Percentiles rank a stretch among this genome's conserved stretches.
phyloP scores from a whole-genome alignment of 2,113 vertebrate species.

The Orientallactaga bullata region DNA sequence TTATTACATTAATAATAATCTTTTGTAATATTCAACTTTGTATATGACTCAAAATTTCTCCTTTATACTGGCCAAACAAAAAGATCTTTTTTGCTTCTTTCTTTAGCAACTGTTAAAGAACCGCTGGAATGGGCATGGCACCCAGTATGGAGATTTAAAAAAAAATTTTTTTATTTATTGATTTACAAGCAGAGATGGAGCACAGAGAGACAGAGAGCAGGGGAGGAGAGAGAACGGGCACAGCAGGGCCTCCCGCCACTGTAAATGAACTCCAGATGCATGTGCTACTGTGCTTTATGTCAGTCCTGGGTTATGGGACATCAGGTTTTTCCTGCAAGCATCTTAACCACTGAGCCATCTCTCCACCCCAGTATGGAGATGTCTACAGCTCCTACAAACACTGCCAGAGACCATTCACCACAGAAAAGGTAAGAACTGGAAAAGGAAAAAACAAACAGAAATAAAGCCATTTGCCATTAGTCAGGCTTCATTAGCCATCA shows the following conservation, averaged over 20 bases:
- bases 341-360: background rate
- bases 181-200: no score
- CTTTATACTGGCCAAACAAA: background rate
- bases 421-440: background rate
- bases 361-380: background rate
- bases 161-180: background rate
- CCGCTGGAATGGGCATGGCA: background rate
- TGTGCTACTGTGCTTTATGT: no score
- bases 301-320: no score
- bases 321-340: no score
- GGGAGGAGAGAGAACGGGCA: no score
- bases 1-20: constrained; percentile 2
- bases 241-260: no score
- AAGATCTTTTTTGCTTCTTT: background rate
- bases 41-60: constrained; percentile 4
- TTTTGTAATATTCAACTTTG: constrained; percentile 7
- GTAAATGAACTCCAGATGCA: no score
- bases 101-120: background rate
- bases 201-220: no score
- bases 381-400: background rate
- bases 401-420: background rate
- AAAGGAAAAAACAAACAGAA: background rate
- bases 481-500: background rate
- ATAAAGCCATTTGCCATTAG: background rate
- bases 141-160: background rate